These are phyloP conservation scores for Neosilurus mollespiculum DNA, from an alignment of 2,797 vertebrate genomes.

Conservation along the genomic window DNA sequence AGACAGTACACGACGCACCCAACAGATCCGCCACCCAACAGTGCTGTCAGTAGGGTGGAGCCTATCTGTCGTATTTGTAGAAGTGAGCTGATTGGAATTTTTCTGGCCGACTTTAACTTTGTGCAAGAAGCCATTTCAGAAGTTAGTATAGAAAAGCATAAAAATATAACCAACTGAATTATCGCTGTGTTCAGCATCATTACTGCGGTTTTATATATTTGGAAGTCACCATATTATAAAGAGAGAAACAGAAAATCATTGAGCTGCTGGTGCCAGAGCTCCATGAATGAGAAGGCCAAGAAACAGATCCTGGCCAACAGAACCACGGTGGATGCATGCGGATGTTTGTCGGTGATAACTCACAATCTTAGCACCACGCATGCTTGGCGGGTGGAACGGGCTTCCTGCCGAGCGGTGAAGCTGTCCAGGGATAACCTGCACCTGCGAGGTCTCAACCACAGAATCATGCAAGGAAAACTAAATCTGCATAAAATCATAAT, in stretches of 20 bases:
- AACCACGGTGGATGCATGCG: slow-evolving; percentile 65
- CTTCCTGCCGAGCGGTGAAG: slow-evolving; percentile 27
- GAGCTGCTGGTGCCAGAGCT: slow-evolving; percentile 18
- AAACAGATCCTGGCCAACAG: slow-evolving; percentile 68
- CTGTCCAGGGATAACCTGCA: slow-evolving; percentile 35
- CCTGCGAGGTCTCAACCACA: slow-evolving; percentile 35
- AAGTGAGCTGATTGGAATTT: no score
- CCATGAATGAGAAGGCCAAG: slow-evolving; percentile 44
- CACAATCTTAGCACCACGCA: slow-evolving; percentile 43
- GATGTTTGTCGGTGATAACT: slow-evolving; percentile 66
- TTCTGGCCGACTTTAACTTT: no score
- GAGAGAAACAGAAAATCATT: neutral
- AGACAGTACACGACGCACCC: no score
- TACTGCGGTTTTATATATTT: neutral
- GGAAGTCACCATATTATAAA: neutral
- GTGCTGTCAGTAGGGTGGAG: no score
- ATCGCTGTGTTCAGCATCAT: neutral
- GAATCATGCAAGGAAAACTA: slow-evolving; percentile 19
- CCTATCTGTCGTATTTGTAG: no score
- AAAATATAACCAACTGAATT: no score
- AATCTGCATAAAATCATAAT: slow-evolving; percentile 19
- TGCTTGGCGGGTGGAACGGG: slow-evolving; percentile 1
- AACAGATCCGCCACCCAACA: no score
- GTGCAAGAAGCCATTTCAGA: no score
- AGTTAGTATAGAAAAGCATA: no score